These are phyloP conservation scores for Pteronotus mesoamericanus DNA, from an alignment of 2,797 vertebrate genomes.

Conservation along the genomic window DNA sequence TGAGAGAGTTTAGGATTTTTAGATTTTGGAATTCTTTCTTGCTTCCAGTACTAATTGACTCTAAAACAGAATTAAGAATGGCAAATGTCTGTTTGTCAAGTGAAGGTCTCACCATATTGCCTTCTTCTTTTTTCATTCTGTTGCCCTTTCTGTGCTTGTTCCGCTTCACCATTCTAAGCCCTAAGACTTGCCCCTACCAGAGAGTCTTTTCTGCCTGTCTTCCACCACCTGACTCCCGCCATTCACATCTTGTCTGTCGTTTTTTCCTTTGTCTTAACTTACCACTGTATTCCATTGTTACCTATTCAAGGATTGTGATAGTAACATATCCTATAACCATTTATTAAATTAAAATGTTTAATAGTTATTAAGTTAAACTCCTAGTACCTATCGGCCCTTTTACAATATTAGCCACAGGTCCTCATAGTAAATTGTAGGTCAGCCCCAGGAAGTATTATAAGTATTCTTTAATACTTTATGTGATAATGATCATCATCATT, in stretches of 20 bases:
- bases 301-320: background rate
- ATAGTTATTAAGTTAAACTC: background rate
- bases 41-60: background rate
- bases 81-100: background rate
- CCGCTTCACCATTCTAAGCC: background rate
- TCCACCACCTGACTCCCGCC: background rate
- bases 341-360: background rate
- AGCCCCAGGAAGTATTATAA: background rate
- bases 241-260: background rate
- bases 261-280: background rate
- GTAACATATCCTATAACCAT: background rate
- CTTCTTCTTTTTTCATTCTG: background rate
- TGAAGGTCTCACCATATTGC: background rate
- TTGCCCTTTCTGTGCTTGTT: background rate
- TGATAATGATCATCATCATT: background rate
- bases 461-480: background rate
- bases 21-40: background rate
- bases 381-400: background rate
- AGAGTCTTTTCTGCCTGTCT: background rate
- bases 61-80: slow-evolving; percentile 15
- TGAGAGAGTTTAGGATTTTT: background rate
- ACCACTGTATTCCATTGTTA: background rate
- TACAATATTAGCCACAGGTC: background rate
- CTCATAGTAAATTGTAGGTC: background rate
- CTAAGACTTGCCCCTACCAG: background rate